Evolutionary conservation across 1,140 invertebrate genomes (phyloP).

Genomic region (Harlomillsia oculata): DNA sequence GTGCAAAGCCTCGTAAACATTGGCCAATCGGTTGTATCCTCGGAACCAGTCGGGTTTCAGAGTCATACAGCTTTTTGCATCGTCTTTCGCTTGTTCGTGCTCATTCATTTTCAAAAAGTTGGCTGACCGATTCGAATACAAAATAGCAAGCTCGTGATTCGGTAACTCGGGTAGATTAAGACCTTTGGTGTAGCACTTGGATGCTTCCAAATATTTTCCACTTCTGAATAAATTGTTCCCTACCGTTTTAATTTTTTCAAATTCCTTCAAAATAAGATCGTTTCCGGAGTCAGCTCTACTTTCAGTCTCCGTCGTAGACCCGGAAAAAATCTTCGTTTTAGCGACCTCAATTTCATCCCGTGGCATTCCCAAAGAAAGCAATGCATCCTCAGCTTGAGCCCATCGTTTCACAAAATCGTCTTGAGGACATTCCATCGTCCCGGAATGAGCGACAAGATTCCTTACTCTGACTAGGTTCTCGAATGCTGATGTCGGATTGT

Average conservation of each 20-base stretch:
- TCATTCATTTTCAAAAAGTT: slow-evolving; percentile 1
- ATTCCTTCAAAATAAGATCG: neutral
- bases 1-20: neutral
- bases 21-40: slow-evolving; percentile 9
- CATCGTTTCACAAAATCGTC: slow-evolving; percentile 1
- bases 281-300: neutral
- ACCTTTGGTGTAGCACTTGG: slow-evolving; percentile 9
- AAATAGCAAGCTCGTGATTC: neutral
- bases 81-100: neutral
- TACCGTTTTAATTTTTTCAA: slow-evolving; percentile 5
- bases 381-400: neutral
- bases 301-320: neutral
- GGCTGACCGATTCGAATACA: slow-evolving; percentile 25
- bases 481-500: neutral
- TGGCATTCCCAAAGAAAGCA: slow-evolving; percentile 1
- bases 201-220: slow-evolving; percentile 3
- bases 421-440: neutral
- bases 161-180: neutral
- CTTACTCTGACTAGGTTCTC: slow-evolving; percentile 1
- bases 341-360: neutral
- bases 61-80: slow-evolving; percentile 5
- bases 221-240: slow-evolving; percentile 5
- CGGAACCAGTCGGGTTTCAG: slow-evolving; percentile 6
- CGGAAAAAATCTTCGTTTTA: neutral
- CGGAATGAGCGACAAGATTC: slow-evolving; percentile 9